These are phyloP conservation scores for Samia ricini DNA, from an alignment of 1,140 invertebrate genomes.

Conservation along the genomic window DNA sequence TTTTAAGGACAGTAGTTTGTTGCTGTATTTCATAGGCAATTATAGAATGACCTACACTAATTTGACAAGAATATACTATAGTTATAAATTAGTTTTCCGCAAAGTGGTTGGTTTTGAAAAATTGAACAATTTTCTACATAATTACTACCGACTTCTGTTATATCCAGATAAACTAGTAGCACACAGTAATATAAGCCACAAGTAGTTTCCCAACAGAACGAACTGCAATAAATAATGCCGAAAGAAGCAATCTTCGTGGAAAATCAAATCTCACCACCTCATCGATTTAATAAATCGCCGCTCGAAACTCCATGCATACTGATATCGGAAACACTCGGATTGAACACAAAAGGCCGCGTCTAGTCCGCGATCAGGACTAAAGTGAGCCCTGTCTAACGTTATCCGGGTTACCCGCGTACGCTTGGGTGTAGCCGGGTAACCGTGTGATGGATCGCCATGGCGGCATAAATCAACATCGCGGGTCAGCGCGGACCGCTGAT, in stretches of 20 bases:
- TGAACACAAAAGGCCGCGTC: constrained; percentile 21
- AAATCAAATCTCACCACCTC: constrained; percentile 4
- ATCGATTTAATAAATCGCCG: constrained; percentile 32
- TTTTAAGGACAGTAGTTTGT: too few relatives aligned
- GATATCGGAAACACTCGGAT: constrained; percentile 28
- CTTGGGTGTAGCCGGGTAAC: background rate
- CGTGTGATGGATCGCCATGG: constrained; percentile 50
- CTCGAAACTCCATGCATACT: constrained; percentile 38
- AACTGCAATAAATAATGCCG: background rate
- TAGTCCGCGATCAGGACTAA: constrained; percentile 5
- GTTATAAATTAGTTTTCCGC: too few relatives aligned
- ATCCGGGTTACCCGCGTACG: constrained; percentile 7
- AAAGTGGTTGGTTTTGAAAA: too few relatives aligned
- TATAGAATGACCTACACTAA: too few relatives aligned
- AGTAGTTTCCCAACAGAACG: background rate
- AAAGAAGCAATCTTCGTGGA: background rate
- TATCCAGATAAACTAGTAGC: too few relatives aligned
- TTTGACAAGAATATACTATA: too few relatives aligned
- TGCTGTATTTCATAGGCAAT: too few relatives aligned
- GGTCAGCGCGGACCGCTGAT: constrained; percentile 55
- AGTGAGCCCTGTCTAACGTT: constrained; percentile 2
- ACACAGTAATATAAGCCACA: background rate
- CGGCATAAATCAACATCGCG: constrained; percentile 58
- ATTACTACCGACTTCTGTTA: too few relatives aligned
- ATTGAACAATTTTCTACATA: too few relatives aligned